phyloP scores from a whole-genome alignment of 2,797 vertebrate genomes.

The Myotis daubentonii region DNA sequence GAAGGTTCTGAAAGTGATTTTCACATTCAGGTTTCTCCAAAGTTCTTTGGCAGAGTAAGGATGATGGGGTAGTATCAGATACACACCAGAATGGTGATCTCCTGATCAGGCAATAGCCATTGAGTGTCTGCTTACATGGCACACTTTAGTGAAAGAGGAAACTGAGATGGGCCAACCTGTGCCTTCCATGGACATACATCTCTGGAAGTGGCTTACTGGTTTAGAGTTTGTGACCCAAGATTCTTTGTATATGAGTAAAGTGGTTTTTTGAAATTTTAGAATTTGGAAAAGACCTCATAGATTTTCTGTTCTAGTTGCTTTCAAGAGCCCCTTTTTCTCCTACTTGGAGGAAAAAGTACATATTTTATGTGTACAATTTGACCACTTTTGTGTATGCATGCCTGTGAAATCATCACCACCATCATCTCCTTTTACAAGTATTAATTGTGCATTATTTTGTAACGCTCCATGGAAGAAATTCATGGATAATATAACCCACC shows the following conservation, averaged over 20 bases:
- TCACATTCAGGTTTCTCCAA: not conserved
- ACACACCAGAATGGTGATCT: not conserved
- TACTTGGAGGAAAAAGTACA: not conserved
- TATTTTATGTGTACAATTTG: not conserved
- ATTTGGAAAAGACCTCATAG: not conserved
- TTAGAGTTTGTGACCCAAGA: not conserved
- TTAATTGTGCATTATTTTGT: not conserved
- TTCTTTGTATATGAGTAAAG: not conserved
- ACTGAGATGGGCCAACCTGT: not conserved
- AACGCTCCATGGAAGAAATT: not conserved
- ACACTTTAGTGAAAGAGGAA: not conserved
- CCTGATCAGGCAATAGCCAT: not conserved
- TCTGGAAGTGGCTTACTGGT: not conserved
- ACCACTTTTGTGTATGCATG: not conserved
- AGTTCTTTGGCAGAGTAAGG: constrained; percentile 18
- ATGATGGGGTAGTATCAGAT: not conserved
- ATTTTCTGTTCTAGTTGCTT: not conserved
- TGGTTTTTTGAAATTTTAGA: not conserved
- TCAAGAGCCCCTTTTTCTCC: not conserved
- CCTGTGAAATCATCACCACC: not conserved
- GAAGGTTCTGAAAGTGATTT: not conserved
- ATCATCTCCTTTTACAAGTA: constrained; percentile 4
- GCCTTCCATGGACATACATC: not conserved
- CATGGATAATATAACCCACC: not conserved
- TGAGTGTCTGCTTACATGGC: not conserved